These are phyloP conservation scores for Drosophila varians DNA, from an alignment of 1,140 invertebrate species.

Conservation along the genomic window DNA sequence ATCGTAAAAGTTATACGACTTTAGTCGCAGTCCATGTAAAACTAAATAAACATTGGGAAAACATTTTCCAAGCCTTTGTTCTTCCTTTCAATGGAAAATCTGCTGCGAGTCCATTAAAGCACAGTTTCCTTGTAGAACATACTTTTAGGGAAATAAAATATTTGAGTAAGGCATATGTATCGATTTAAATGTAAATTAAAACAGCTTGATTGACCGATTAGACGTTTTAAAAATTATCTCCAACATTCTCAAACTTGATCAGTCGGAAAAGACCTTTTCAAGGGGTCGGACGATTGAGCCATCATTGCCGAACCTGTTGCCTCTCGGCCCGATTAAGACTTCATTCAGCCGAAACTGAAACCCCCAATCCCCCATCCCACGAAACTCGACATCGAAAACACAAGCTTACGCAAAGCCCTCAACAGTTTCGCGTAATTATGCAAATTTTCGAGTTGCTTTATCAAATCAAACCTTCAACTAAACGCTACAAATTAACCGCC, in stretches of 20 bases:
- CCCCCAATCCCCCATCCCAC: constrained; percentile 41
- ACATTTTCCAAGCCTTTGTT: constrained; percentile 32
- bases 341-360: constrained; percentile 46
- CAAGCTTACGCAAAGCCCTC: constrained; percentile 56
- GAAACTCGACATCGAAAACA: constrained; percentile 37
- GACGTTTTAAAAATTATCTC: neutral
- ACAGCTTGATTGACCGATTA: constrained; percentile 2
- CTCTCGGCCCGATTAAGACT: constrained; percentile 15
- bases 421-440: constrained; percentile 71
- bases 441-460: constrained; percentile 38
- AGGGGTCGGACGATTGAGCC: constrained; percentile 27
- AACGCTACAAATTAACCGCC: constrained; percentile 69
- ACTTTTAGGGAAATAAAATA: too few relatives aligned
- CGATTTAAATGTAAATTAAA: neutral
- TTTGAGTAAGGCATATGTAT: too few relatives aligned
- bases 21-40: constrained; percentile 32
- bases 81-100: neutral
- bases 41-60: constrained; percentile 30
- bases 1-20: constrained; percentile 59
- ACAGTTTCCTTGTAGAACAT: neutral
- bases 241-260: constrained; percentile 5
- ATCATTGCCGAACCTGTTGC: constrained; percentile 43
- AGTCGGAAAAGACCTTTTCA: constrained; percentile 7
- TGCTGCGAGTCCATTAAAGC: neutral
- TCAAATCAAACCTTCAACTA: constrained; percentile 37